A percentile compares a stretch with the other conserved stretches of the same genome.
Evolutionary conservation across 2,113 vertebrate species (phyloP).

Genomic region (Anarhynchus alexandrinus): DNA sequence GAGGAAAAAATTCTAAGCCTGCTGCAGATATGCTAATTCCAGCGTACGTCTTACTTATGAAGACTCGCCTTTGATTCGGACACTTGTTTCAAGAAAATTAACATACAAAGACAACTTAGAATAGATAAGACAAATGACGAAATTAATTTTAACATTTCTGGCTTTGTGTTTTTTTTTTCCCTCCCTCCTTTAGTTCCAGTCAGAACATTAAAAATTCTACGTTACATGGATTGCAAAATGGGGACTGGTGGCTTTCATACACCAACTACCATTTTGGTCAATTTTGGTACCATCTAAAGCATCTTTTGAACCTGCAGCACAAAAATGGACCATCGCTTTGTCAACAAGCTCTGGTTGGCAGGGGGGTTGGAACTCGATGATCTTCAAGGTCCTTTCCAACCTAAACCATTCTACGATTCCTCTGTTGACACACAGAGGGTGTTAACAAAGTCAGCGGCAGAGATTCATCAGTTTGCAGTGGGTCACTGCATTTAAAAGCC

Average conservation of each 20-base stretch:
- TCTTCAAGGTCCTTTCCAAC: too few relatives aligned
- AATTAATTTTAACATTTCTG: not conserved
- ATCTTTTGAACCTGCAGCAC: not conserved
- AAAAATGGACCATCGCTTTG: accelerated
- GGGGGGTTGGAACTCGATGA: too few relatives aligned
- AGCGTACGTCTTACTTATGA: not conserved
- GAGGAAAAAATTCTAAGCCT: not conserved
- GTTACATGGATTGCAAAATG: not conserved
- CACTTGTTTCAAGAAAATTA: slow-evolving; percentile 8
- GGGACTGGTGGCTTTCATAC: not conserved
- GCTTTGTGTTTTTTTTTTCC: too few relatives aligned
- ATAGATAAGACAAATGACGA: not conserved
- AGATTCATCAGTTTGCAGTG: not conserved
- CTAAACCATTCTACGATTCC: too few relatives aligned
- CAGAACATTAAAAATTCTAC: not conserved
- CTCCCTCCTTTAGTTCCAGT: not conserved
- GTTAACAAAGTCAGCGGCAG: not conserved
- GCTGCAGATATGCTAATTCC: not conserved
- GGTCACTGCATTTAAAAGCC: not conserved
- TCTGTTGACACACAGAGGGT: not conserved
- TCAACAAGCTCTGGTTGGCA: accelerated
- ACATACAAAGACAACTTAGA: not conserved
- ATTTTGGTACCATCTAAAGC: not conserved
- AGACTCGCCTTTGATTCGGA: not conserved
- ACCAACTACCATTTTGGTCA: not conserved